Percentiles rank a stretch among this genome's conserved stretches.
Evolutionary conservation across 2,113 vertebrate species (phyloP).

Genomic region (Forbesichthys papilliferus): DNA sequence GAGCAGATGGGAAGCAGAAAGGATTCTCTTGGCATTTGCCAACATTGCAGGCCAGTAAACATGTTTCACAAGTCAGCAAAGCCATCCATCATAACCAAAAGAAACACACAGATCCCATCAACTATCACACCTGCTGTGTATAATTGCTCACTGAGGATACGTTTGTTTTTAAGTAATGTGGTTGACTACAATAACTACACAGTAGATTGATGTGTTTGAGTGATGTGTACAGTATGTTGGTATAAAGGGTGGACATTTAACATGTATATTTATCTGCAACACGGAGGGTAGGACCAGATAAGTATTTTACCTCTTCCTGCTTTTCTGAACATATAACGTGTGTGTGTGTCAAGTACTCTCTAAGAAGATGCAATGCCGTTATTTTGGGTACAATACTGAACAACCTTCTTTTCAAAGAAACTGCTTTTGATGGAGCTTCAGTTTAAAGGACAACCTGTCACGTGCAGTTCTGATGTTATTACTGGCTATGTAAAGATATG

Average conservation of each 20-base stretch:
- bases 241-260: too few relatives aligned
- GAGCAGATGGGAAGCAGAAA: neutral
- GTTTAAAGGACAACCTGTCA: conserved; percentile 1
- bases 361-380: too few relatives aligned
- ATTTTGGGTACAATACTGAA: neutral
- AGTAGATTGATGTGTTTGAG: too few relatives aligned
- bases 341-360: too few relatives aligned
- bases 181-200: too few relatives aligned
- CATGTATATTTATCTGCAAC: too few relatives aligned
- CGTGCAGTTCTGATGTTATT: conserved; percentile 1
- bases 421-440: conserved; percentile 9
- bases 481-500: neutral
- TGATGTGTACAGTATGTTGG: too few relatives aligned
- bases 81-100: neutral
- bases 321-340: too few relatives aligned
- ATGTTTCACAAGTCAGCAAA: conserved; percentile 14
- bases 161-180: too few relatives aligned
- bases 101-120: neutral
- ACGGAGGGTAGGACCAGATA: too few relatives aligned
- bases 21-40: conserved; percentile 15
- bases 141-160: too few relatives aligned
- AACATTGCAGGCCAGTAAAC: neutral
- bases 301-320: too few relatives aligned
- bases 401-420: conserved; percentile 5
- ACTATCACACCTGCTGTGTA: neutral